Conservation (phyloP, 2,797 vertebrate genomes). For the Darevskia nairensis region DNA sequence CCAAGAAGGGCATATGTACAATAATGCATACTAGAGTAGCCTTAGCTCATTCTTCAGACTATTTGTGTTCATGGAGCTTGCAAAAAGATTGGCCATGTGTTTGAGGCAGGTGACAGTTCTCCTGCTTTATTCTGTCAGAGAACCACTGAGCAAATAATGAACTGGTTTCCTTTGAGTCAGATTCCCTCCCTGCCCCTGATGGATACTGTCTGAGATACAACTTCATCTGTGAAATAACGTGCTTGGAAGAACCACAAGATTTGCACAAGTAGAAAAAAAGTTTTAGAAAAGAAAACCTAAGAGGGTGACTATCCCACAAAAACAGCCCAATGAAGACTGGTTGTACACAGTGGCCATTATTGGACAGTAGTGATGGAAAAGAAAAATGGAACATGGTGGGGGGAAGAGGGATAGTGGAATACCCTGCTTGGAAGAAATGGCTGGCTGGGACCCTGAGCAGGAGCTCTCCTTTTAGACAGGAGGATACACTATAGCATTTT, state of each 20-base stretch:
- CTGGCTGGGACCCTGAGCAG: not conserved
- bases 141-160: conserved; percentile 30
- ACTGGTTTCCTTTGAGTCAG: not conserved
- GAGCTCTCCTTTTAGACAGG: not conserved
- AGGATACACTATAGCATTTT: not conserved
- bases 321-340: not conserved
- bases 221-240: not conserved
- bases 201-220: not conserved
- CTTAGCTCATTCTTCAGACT: not conserved
- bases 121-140: conserved; percentile 39
- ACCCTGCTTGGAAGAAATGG: not conserved
- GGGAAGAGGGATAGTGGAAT: not conserved
- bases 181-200: not conserved
- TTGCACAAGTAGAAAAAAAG: not conserved
- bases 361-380: no score
- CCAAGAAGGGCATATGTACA: not conserved
- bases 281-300: not conserved
- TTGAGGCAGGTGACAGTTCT: not conserved
- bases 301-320: not conserved
- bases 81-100: not conserved
- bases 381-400: no score
- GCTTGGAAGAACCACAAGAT: not conserved
- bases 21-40: not conserved
- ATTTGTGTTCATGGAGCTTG: not conserved
- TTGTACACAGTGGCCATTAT: not conserved